Percentiles rank a stretch among this genome's conserved stretches.
phyloP scores from a whole-genome alignment of 2,113 vertebrate species.

The Pungitius pungitius region DNA sequence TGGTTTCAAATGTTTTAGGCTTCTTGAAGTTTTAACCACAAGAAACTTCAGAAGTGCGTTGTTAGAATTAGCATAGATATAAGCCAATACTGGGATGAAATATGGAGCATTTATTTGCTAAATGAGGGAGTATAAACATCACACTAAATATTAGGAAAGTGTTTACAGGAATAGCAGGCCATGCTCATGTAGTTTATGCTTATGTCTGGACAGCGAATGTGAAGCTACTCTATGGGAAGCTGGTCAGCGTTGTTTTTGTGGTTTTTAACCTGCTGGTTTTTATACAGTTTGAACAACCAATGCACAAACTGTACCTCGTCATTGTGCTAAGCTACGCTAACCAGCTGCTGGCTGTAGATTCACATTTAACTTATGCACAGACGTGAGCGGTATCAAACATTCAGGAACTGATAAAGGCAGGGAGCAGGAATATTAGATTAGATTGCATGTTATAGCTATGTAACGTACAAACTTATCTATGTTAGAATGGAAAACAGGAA shows the following conservation, averaged over 20 bases:
- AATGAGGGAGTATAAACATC: background rate
- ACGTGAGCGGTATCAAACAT: background rate
- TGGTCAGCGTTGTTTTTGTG: background rate
- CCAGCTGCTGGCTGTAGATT: background rate
- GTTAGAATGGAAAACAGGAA: background rate
- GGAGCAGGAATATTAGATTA: background rate
- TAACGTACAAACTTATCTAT: background rate
- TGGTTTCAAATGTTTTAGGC: constrained; percentile 25
- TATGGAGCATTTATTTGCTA: background rate
- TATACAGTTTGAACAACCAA: background rate
- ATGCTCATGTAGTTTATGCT: background rate
- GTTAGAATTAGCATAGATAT: too few relatives aligned
- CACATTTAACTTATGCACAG: background rate
- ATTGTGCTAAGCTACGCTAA: constrained; percentile 3
- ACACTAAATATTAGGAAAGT: background rate
- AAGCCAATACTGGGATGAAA: too few relatives aligned
- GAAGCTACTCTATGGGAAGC: background rate
- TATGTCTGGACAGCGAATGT: background rate
- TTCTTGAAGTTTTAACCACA: constrained; percentile 19
- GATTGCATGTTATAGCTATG: background rate
- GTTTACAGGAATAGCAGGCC: background rate
- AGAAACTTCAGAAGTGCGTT: constrained; percentile 15
- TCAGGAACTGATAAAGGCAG: background rate
- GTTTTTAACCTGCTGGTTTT: background rate
- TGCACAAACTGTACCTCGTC: background rate